A percentile compares a stretch with the other conserved stretches of the same genome.
These are phyloP conservation scores for Gulo gulo DNA, from an alignment of 2,113 vertebrate genomes.

Conservation along the genomic window DNA sequence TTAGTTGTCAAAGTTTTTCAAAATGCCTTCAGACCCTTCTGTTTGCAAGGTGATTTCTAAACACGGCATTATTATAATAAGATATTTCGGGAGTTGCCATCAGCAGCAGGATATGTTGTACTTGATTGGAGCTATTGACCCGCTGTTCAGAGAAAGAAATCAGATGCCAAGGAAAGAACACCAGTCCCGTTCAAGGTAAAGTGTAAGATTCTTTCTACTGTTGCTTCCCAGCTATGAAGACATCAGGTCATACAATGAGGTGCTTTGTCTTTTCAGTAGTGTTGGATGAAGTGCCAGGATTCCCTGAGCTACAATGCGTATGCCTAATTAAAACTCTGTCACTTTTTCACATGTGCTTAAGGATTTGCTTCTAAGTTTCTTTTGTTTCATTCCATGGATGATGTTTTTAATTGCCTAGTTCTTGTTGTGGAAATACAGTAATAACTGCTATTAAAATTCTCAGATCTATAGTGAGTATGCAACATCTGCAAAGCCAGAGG, in stretches of 20 bases:
- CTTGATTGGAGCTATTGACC: constrained; percentile 74
- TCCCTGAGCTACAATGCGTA: background rate
- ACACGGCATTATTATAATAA: constrained; percentile 68
- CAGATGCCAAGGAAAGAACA: constrained; percentile 59
- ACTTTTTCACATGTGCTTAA: background rate
- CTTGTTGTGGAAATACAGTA: background rate
- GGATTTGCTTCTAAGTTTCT: background rate
- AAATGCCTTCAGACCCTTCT: constrained; percentile 74
- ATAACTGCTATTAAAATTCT: background rate
- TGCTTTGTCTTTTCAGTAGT: constrained; percentile 14
- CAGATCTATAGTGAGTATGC: background rate
- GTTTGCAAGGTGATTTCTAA: constrained; percentile 77
- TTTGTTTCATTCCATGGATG: background rate
- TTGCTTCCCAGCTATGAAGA: constrained; percentile 12
- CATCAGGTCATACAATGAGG: constrained; percentile 33
- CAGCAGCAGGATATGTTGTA: constrained; percentile 64
- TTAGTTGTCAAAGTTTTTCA: constrained; percentile 59
- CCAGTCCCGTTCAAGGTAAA: constrained; percentile 45
- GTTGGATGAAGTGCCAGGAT: constrained; percentile 30
- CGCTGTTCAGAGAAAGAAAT: constrained; percentile 74
- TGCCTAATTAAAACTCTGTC: background rate
- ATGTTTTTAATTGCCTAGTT: background rate
- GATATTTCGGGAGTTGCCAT: constrained; percentile 40
- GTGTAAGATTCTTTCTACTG: constrained; percentile 46
- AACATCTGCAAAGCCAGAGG: background rate